Base-by-base conservation (phyloP, 1,140 invertebrate species). In the Zaprionus gabonicus region DNA sequence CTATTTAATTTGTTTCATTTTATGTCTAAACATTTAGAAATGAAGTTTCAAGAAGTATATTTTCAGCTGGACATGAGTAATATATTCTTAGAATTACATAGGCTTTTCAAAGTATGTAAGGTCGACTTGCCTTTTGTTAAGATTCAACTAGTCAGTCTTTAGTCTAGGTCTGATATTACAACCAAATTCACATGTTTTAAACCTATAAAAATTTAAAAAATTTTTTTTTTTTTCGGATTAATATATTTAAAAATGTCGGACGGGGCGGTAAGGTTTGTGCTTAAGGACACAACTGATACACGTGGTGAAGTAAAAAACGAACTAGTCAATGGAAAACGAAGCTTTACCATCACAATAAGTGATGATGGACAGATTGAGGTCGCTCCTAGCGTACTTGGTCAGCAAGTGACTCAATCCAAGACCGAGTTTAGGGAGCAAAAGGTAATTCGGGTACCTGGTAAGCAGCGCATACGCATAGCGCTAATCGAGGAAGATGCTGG, bases 1-100 rank as follows among this genome's bases (percentile, higher is more conserved):
- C 17, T 44, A 44, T 12, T 3, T 13, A 65, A 84, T 78, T 80
- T 81, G 44, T 49, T 56, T 60, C 81, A 84, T 84, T 66, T 57
- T 84, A 9, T 7, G 28, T 28, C 28, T 28, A 34, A 9, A 34
- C 10, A 34, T 34, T 10, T 34, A 34, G 31, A 34, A 34, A 10
- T 41, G 38, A 41, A 41, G 4, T 41, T 4, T 41, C 4, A 13
- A 41, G 15, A n/a, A 41, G 3, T n/a, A 41, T 41, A n/a, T 41
- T 41, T 10, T 10, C 3, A 10, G 31, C 3, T 10, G 31, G 3
- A 34, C 3, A 34, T 34, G 3, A 9, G 9, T 3, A 10, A 31
- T 10, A 34, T 34, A 0, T 34, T 31, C 38, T 41, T 1, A 41
- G 15, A 3, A 15, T n/a, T 10, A 9, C 31, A 34, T 34, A 34